Conservation (phyloP, 2,797 vertebrate species). For the Brachymystax lenok region DNA sequence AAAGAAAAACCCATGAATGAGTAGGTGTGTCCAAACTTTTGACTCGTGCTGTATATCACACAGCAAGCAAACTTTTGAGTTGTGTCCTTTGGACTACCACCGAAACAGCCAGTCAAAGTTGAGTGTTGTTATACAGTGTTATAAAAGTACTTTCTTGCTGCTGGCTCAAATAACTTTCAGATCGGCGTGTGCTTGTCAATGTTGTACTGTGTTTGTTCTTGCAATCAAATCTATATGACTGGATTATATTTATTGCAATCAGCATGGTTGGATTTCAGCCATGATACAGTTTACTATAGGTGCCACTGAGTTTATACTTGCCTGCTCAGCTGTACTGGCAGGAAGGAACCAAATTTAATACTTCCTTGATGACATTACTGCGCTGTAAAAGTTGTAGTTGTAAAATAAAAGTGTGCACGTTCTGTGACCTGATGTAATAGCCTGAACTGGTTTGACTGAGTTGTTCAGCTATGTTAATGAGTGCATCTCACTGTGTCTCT, state of each 20-base stretch:
- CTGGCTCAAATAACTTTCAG: not conserved
- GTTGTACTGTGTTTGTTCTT: not conserved
- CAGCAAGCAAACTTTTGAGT: not conserved
- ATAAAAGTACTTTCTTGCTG: not conserved
- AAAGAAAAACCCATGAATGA: too few species aligned
- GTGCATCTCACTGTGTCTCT: not conserved
- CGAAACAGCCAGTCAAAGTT: not conserved
- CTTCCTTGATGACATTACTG: not conserved
- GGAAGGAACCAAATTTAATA: not conserved
- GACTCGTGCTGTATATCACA: too few species aligned
- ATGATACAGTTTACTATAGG: not conserved
- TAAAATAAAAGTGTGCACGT: not conserved
- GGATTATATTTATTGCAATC: not conserved
- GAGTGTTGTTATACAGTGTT: not conserved
- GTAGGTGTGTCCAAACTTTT: too few species aligned
- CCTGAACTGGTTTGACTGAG: not conserved
- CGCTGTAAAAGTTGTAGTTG: slow-evolving; percentile 7
- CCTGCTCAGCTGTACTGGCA: not conserved
- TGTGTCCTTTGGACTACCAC: not conserved
- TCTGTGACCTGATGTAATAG: not conserved
- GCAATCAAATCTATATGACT: not conserved
- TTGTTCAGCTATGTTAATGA: not conserved
- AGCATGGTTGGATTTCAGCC: not conserved
- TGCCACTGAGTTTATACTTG: not conserved
- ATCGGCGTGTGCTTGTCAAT: not conserved